phyloP scores from a whole-genome alignment of 2,888 invertebrate species.

The Drosophila sordidapex region DNA sequence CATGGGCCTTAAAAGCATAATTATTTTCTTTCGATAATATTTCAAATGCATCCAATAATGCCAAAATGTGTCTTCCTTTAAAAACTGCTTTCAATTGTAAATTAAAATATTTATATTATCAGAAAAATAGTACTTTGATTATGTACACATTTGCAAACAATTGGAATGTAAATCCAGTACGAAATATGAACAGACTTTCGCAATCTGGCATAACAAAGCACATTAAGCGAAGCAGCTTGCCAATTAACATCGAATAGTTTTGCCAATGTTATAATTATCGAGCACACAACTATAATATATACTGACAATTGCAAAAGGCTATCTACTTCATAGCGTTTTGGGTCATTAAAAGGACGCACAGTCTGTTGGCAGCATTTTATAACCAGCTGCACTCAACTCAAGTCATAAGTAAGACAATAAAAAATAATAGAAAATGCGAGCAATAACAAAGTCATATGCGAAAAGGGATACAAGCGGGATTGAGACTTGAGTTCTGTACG shows the following conservation, averaged over 20 bases:
- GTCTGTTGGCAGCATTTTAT: slow-evolving; percentile 49
- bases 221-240: not conserved
- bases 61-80: not conserved
- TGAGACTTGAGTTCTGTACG: not conserved
- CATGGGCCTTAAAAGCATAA: not conserved
- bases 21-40: not conserved
- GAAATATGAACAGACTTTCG: not conserved
- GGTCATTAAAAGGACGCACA: slow-evolving; percentile 1
- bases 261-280: not conserved
- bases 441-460: slow-evolving; percentile 39
- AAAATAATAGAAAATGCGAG: slow-evolving; percentile 60
- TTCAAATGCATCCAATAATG: not conserved
- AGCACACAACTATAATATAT: not conserved
- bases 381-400: slow-evolving; percentile 45
- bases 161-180: not conserved
- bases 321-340: not conserved
- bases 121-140: too few relatives aligned
- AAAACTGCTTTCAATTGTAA: not conserved
- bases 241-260: not conserved
- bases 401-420: slow-evolving; percentile 72
- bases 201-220: not conserved
- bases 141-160: not conserved
- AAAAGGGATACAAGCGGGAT: slow-evolving; percentile 10
- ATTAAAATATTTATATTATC: not conserved
- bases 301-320: not conserved